These are phyloP conservation scores for Austrofundulus limnaeus DNA, from an alignment of 2,113 vertebrate species.

Conservation along the genomic window DNA sequence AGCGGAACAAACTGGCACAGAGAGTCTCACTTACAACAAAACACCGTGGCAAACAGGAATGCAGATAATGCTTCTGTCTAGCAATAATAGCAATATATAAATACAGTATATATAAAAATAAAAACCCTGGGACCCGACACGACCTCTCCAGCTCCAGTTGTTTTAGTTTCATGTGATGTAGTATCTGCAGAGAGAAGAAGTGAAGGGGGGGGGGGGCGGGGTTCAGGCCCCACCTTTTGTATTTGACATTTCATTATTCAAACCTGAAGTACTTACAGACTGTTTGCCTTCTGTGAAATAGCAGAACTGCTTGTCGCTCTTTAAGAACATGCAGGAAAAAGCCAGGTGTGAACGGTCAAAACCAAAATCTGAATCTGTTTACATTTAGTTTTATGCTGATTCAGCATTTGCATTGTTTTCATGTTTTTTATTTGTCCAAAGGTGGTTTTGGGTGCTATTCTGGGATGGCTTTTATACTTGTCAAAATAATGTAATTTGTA, in stretches of 20 bases:
- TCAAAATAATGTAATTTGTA: no score
- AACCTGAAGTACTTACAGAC: slow-evolving; percentile 21
- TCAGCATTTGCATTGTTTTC: no score
- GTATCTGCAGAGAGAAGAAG: slow-evolving; percentile 16
- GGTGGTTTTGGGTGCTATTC: no score
- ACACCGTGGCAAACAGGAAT: slow-evolving; percentile 39
- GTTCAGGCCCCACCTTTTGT: slow-evolving; percentile 26
- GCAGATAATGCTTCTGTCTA: slow-evolving; percentile 57
- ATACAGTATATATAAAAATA: no score
- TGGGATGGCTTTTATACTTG: no score
- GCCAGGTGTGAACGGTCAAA: no score
- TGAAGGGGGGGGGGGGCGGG: slow-evolving; percentile 42
- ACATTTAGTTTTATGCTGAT: no score
- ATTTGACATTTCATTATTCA: slow-evolving; percentile 48
- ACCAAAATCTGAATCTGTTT: no score
- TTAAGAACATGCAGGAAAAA: no score
- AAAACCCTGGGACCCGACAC: slow-evolving; percentile 38
- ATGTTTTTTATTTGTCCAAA: no score
- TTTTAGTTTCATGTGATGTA: slow-evolving; percentile 69
- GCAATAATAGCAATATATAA: slow-evolving; percentile 38
- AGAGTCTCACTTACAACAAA: slow-evolving; percentile 54
- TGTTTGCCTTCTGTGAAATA: neutral
- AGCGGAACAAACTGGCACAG: slow-evolving; percentile 44
- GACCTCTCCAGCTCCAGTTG: slow-evolving; percentile 45
- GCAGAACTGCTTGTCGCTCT: no score